Evolutionary conservation across 2,797 vertebrate genomes (phyloP), one percentile per base, ranked within the genome.

Genomic region (Basileuterus tristriatus): DNA sequence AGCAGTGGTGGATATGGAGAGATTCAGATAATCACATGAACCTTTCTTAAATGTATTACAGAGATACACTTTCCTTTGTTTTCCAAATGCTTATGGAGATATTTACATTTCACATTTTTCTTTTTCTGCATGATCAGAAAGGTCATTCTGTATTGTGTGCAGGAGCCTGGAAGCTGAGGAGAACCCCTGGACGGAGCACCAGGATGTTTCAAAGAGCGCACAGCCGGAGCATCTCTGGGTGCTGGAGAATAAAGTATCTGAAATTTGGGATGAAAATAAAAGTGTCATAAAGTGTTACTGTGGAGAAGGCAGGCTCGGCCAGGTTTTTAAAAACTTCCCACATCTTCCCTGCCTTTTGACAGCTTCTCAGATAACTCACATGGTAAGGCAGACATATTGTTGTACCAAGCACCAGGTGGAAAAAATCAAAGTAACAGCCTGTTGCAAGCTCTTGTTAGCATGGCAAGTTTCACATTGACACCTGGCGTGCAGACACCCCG

Each of bases 321-420:
- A 96, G 94, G 74, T 95, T 97, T 98, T 96, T 96, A 91, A 96
- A 96, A 98, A 97, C 94, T 94, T 96, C 97, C 94, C 94, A 94
- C 90, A 93, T 97, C 97, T 97, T 96, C 92, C 70, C 92, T 97
- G 90, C 56, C 67, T 97, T 97, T 95, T 98, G 97, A 98, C 97
- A 98, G 96, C 94, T 97, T 98, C 97, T 98, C 95, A 96, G 97
- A 97, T 97, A 97, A 97, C 96, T 97, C 96, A 90, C 90, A 92
- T 93, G 96, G 94, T 43, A 78, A 93, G 90, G 83, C 93, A 97
- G 94, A 97, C 94, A 74, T 72, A 92, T 82, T 95, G 94, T 89
- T 95, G 49, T 81, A 87, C 95, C 50, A 72, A 94, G 92, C 87
- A 84, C 96, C 97, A 98, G 97, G 97, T 98, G 97, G 96, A 94